Percentiles rank a stretch among this genome's conserved stretches.
Evolutionary conservation across 1,140 invertebrate species (phyloP).

Genomic region (Drosophila setifemur): DNA sequence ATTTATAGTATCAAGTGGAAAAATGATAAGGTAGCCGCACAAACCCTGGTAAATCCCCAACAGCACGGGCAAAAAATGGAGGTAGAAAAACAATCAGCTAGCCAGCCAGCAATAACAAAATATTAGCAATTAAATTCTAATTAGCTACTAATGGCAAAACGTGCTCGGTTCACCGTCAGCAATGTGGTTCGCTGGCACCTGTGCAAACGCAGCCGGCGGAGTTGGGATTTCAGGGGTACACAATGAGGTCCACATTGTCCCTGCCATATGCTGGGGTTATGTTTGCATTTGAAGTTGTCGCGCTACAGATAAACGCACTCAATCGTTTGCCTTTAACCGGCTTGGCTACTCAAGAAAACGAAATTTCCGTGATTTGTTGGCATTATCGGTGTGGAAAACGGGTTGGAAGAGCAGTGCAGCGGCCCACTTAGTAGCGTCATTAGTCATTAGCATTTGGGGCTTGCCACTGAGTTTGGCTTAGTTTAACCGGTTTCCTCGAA

Average conservation of each 20-base stretch:
- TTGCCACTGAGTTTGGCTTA: constrained; percentile 13
- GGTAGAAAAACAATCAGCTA: constrained; percentile 1
- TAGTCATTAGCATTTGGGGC: constrained; percentile 27
- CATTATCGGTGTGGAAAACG: not conserved
- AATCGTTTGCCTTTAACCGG: constrained; percentile 24
- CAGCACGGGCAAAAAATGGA: not conserved
- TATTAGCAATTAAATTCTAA: constrained; percentile 60
- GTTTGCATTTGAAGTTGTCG: not conserved
- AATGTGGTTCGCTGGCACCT: constrained; percentile 27
- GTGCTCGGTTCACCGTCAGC: constrained; percentile 48
- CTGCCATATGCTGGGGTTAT: constrained; percentile 7
- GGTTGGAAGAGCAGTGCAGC: not conserved
- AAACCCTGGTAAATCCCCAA: not conserved
- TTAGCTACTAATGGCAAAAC: constrained; percentile 52
- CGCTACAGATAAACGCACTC: constrained; percentile 20
- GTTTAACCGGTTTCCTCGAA: constrained; percentile 31
- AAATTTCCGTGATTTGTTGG: constrained; percentile 31
- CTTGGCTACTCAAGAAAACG: constrained; percentile 6
- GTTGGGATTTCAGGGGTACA: not conserved
- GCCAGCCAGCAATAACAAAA: constrained; percentile 2
- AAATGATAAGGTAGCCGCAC: constrained; percentile 13
- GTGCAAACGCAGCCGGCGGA: constrained; percentile 35
- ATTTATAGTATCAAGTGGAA: constrained; percentile 29
- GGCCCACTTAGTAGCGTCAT: constrained; percentile 16
- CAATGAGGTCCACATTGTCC: not conserved